Base-by-base conservation (phyloP, 2,888 invertebrate genomes). In the Elysia crispata region DNA sequence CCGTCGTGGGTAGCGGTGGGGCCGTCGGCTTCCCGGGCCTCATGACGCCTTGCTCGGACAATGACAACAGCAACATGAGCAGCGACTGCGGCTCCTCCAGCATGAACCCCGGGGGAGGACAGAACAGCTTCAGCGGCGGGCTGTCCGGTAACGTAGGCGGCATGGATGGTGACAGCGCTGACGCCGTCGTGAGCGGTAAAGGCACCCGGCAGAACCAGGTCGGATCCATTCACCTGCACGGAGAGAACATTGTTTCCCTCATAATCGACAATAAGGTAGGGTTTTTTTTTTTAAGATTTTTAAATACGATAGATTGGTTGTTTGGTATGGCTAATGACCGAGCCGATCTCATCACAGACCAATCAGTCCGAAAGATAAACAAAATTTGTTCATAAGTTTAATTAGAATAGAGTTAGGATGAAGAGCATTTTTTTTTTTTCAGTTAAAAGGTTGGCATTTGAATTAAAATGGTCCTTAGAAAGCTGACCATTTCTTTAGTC, bases 191-290 rank as follows among this genome's bases (percentile, higher is more conserved):
- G 49, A 33, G 54, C 75, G 66, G 79, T 15, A 62, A 49, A 18
- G 60, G 69, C 57, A 15, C 76, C 62, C 82, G 87, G 25, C 86
- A 87, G 80, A 89, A 89, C 82, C 87, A 88, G 33, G 97, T 98
- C 25, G 95, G 97, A 87, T 96, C 96, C 28, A 98, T 98, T 1
- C 94, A 97, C 41, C 94, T 92, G n/a, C 87, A 97, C 92, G 98
- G 97, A 6, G 96, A 97, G 13, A 97, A 97, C 0, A 98, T 98
- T 89, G 98, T 98, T 0, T 97, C 98, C 0, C 94, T 98, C 67
- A 95, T 96, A 76, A 98, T 98, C 87, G 98, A 98, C 91, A 95
- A 95, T 8, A 95, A 95, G 88, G 80, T 80, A n/a, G n/a, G n/a
- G n/a, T n/a, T n/a, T n/a, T n/a, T n/a, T n/a, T n/a, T n/a, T n/a